Percentiles rank a stretch among this genome's conserved stretches.
These are phyloP conservation scores for Sapayoa aenigma DNA, from an alignment of 2,113 vertebrate species.

Conservation along the genomic window DNA sequence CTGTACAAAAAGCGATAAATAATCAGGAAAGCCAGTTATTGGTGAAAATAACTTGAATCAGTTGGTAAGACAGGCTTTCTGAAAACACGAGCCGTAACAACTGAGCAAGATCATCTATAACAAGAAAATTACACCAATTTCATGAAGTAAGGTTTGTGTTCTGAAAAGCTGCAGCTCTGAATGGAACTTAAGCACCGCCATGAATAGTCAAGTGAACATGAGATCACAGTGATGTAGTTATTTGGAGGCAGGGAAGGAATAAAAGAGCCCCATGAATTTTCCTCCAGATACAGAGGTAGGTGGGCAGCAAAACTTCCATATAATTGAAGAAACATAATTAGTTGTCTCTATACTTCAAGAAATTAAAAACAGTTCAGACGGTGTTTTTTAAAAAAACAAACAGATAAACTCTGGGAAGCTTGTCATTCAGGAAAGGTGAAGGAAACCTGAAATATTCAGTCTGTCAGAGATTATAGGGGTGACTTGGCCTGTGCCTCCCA, in stretches of 20 bases:
- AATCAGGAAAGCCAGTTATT: background rate
- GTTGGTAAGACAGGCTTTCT: background rate
- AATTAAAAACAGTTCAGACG: background rate
- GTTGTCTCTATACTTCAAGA: background rate
- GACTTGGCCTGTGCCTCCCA: background rate
- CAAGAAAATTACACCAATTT: background rate
- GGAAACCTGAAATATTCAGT: background rate
- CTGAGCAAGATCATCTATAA: background rate
- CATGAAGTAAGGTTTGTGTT: background rate
- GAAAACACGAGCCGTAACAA: background rate
- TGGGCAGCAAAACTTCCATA: background rate
- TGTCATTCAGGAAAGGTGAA: background rate
- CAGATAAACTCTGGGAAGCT: background rate
- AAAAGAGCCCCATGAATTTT: background rate
- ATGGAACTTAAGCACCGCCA: background rate
- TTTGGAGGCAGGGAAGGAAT: background rate
- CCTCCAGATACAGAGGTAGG: background rate
- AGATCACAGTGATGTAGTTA: background rate
- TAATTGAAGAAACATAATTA: background rate
- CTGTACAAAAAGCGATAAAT: background rate
- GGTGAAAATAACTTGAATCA: background rate
- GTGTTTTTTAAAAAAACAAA: background rate
- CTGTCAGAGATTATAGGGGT: background rate
- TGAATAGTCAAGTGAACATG: background rate
- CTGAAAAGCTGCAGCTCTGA: background rate